Conservation (phyloP, 2,113 vertebrate species). For the Bubo bubo region DNA sequence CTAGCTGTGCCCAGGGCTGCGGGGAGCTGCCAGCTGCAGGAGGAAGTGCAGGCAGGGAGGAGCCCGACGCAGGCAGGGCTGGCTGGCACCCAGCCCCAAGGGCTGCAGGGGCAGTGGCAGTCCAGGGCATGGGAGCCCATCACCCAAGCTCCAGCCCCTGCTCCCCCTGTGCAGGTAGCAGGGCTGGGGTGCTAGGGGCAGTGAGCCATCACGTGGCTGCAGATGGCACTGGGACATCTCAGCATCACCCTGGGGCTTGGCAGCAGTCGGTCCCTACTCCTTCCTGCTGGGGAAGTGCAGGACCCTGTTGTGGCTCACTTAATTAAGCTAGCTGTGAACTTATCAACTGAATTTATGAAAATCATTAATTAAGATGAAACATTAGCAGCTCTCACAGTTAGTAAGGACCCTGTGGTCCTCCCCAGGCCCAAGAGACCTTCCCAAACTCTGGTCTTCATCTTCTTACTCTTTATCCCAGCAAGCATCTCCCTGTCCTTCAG, state of each 20-base stretch:
- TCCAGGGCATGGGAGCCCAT: too few species aligned
- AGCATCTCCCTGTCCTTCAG: background rate
- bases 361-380: background rate
- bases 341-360: background rate
- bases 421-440: background rate
- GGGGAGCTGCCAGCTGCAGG: background rate
- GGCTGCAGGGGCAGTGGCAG: background rate
- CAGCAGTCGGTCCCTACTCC: rapidly evolving
- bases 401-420: background rate
- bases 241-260: background rate
- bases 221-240: rapidly evolving
- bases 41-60: conserved; percentile 14
- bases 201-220: rapidly evolving
- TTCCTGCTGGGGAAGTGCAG: background rate
- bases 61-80: background rate
- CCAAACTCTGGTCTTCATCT: background rate
- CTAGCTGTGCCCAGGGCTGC: background rate
- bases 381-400: background rate
- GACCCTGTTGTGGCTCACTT: background rate
- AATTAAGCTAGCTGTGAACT: background rate
- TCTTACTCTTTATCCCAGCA: background rate
- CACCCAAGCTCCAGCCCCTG: too few species aligned
- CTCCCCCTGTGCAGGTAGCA: rapidly evolving
- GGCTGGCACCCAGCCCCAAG: background rate
- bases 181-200: background rate